Evolutionary conservation across 2,113 vertebrate genomes (phyloP), one percentile per base, ranked within the genome.

Genomic region (Mus musculus): DNA sequence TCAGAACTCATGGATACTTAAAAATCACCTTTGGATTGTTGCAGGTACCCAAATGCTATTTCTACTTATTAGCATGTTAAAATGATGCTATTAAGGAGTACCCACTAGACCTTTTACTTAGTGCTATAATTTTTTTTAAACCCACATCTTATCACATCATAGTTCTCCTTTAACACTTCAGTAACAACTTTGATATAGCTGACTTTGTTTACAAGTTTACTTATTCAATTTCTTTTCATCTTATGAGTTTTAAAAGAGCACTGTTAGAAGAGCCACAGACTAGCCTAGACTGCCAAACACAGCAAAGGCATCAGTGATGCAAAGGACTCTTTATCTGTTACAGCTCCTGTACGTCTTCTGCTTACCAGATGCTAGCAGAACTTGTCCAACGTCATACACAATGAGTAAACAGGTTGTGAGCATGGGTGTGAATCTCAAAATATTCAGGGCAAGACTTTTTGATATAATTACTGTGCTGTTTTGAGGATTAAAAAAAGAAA

Each of bases 361-460:
- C 9, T 26, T 14, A 39, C n/a, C 72, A 42, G 90, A 89, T 33
- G 28, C 49, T 86, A 86, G 33, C 36, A 52, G 42, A 92, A 78
- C 36, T 90, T 93, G 39, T 22, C 42, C 49, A 90, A 63, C 88
- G 12, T 84, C 46, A 72, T 3, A 75, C 42, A 49, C 10, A 80
- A 7, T 56, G 90, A 10, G 20, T 9, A 91, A 76, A 85, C 6
- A 91, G 52, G 84, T 33, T n/a, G 84, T 54, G 33, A 5, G 69
- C 71, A 90, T 88, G 65, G 28, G 93, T 90, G 24, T 86, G 36
- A 96, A 93, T 86, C 92, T 81, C 59, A 85, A 92, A 69, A 80
- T 56, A 72, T 2, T 56, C 3, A 63, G 13, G 5, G 1, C 33
- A 65, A 7, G 26, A 82, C 30, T 42, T 76, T 71, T 24, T 39